Percentiles rank a stretch among this genome's conserved stretches.
Evolutionary conservation across 2,888 invertebrate genomes (phyloP).

Genomic region (Ditula angustiorana): DNA sequence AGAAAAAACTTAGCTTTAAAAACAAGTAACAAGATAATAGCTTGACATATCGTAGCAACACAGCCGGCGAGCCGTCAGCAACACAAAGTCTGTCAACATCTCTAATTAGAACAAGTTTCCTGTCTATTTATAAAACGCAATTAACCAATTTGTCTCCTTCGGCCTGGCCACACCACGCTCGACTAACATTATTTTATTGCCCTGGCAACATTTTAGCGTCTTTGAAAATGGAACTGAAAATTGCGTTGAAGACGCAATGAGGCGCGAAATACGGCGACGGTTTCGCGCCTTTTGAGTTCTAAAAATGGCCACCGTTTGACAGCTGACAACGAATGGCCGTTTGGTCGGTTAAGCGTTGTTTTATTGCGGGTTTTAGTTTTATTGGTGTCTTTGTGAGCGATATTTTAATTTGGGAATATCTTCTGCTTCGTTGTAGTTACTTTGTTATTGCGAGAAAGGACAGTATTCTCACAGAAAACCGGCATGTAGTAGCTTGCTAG

Average conservation of each 20-base stretch:
- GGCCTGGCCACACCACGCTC: conserved; percentile 69
- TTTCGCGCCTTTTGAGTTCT: conserved; percentile 69
- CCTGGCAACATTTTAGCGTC: conserved; percentile 77
- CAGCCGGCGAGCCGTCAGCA: conserved; percentile 10
- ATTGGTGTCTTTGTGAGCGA: not conserved
- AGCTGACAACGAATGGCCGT: conserved; percentile 45
- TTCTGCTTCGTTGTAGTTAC: not conserved
- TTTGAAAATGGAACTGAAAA: conserved; percentile 79
- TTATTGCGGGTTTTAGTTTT: conserved; percentile 31
- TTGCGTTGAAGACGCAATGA: conserved; percentile 64
- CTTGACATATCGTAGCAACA: not conserved
- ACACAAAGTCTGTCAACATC: conserved; percentile 39
- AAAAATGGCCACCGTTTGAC: conserved; percentile 62
- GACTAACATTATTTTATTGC: conserved; percentile 71
- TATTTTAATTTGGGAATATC: conserved; percentile 4
- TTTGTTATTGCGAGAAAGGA: not conserved
- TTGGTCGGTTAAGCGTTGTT: conserved; percentile 31
- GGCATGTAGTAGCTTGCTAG: no score
- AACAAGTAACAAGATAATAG: not conserved
- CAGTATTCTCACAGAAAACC: no score
- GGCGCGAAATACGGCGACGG: conserved; percentile 68
- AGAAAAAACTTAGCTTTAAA: no score
- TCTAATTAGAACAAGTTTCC: conserved; percentile 31
- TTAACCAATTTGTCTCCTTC: conserved; percentile 80
- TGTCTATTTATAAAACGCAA: conserved; percentile 58